Conservation (phyloP, 2,797 vertebrate species). For the Sebastes hopkinsi region DNA sequence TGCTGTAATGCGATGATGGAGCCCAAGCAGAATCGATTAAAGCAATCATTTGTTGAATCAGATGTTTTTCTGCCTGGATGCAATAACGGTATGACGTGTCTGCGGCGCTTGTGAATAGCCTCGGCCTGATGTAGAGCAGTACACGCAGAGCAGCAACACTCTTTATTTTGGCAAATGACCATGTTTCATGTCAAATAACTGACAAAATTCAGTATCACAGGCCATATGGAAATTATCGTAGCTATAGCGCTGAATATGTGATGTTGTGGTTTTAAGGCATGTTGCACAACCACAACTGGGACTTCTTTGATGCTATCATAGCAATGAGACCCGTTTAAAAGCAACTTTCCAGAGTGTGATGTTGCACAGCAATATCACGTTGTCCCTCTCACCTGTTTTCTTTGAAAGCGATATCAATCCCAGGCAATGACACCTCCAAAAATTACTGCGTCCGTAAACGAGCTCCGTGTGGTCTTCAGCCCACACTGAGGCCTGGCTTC, state of each 20-base stretch:
- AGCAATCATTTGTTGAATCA: constrained; percentile 60
- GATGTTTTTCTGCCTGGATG: constrained; percentile 54
- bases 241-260: constrained; percentile 24
- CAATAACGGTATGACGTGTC: constrained; percentile 2
- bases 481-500: constrained; percentile 16
- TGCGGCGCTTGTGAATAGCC: not conserved
- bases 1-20: constrained; percentile 35
- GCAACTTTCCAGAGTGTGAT: not conserved
- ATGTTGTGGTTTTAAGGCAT: constrained; percentile 51
- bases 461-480: constrained; percentile 53
- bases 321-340: constrained; percentile 22
- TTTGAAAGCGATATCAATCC: constrained; percentile 46
- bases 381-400: constrained; percentile 41
- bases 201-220: constrained; percentile 38
- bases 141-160: not conserved
- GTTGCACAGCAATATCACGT: not conserved
- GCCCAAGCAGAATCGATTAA: constrained; percentile 46
- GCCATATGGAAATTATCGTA: constrained; percentile 54
- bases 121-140: constrained; percentile 1
- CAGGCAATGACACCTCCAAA: constrained; percentile 15
- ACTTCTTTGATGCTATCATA: constrained; percentile 44
- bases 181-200: constrained; percentile 54
- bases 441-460: not conserved
- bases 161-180: constrained; percentile 57
- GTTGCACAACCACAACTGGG: constrained; percentile 52